Conservation (phyloP, 1,140 invertebrate species). For the Oedothorax gibbosus region DNA sequence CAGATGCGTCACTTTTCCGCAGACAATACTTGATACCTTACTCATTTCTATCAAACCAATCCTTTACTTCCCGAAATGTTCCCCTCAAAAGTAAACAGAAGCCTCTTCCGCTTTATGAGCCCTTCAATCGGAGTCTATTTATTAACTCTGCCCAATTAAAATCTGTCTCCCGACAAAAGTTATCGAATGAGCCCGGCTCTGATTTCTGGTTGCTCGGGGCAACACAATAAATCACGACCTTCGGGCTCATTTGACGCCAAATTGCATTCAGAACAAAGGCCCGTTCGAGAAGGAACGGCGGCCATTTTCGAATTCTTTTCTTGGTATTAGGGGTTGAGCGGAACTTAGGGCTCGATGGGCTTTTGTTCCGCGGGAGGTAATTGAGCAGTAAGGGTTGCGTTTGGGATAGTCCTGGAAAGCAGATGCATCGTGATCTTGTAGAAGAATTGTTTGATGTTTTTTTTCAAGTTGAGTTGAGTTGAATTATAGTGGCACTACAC, state of each 20-base stretch:
- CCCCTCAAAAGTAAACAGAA: neutral
- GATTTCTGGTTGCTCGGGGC: conserved; percentile 47
- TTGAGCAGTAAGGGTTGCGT: neutral
- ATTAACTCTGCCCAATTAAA: conserved; percentile 52
- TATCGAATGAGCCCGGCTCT: conserved; percentile 45
- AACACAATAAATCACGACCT: conserved; percentile 51
- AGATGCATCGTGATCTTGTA: too few relatives aligned
- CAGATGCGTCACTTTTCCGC: too few relatives aligned
- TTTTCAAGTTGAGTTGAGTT: too few relatives aligned
- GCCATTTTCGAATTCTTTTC: conserved; percentile 46
- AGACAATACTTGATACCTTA: too few relatives aligned
- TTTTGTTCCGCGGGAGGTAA: conserved; percentile 28
- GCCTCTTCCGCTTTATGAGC: conserved; percentile 24
- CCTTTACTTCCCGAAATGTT: too few relatives aligned
- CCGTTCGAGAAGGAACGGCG: conserved; percentile 6
- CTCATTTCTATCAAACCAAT: too few relatives aligned
- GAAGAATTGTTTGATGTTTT: too few relatives aligned
- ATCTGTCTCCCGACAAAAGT: conserved; percentile 49
- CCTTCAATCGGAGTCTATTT: conserved; percentile 26
- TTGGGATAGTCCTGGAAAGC: too few relatives aligned
- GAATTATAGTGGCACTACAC: too few relatives aligned
- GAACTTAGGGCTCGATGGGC: conserved; percentile 33
- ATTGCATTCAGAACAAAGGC: conserved; percentile 52
- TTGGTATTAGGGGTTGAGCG: conserved; percentile 13
- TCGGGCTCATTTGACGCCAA: conserved; percentile 47